A percentile compares a stretch with the other conserved stretches of the same genome.
Conservation (phyloP, 2,888 invertebrate species). For the Saturnia japonica region DNA sequence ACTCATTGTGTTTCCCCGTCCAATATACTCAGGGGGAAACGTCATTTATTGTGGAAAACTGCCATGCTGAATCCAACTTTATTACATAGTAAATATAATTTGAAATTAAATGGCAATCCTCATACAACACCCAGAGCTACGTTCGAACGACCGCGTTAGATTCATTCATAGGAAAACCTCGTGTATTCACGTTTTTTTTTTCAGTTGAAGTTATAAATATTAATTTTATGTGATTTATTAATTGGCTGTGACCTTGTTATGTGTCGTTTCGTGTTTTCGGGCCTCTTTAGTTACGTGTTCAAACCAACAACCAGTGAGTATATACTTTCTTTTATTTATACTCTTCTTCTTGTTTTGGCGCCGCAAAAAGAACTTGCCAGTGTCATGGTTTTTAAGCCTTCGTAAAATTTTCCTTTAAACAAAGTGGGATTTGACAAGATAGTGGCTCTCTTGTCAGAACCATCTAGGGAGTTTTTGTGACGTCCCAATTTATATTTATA, state of each 20-base stretch:
- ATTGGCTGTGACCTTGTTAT: conserved; percentile 12
- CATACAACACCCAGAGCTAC: neutral
- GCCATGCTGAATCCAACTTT: neutral
- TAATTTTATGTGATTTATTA: conserved; percentile 15
- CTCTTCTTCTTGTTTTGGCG: too few species aligned
- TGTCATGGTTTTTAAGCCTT: too few species aligned
- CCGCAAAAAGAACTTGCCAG: too few species aligned
- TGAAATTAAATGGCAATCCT: neutral
- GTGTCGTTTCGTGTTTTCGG: conserved; percentile 13
- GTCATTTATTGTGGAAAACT: neutral
- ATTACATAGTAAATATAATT: neutral
- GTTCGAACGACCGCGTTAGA: neutral
- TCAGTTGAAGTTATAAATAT: conserved; percentile 2
- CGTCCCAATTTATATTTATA: too few species aligned
- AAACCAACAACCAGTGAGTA: conserved; percentile 5
- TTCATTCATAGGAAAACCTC: neutral
- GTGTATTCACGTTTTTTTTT: conserved; percentile 7
- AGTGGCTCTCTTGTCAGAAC: too few species aligned
- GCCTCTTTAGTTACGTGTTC: conserved; percentile 3
- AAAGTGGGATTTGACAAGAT: too few species aligned
- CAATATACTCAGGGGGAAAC: neutral
- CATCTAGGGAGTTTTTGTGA: too few species aligned
- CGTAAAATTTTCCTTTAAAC: too few species aligned
- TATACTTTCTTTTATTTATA: neutral
- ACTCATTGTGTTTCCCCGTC: conserved; percentile 13